These are phyloP conservation scores for Lottia gigantea DNA, from an alignment of 2,888 invertebrate genomes.

Conservation along the genomic window DNA sequence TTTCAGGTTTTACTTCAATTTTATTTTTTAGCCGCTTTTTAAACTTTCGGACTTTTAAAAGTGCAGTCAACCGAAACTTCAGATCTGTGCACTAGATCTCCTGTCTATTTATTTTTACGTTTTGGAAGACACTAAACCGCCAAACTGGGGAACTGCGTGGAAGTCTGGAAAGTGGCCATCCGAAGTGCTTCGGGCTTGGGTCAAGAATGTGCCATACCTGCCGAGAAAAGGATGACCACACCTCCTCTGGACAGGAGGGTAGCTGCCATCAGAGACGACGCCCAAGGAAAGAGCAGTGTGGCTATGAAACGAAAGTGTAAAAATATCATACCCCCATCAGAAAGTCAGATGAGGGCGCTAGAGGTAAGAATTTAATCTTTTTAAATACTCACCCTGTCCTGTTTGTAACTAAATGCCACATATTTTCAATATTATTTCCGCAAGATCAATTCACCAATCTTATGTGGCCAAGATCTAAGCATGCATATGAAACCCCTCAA, in stretches of 20 bases:
- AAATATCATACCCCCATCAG: constrained; percentile 36
- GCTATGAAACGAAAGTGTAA: constrained; percentile 39
- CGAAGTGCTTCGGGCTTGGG: constrained; percentile 31
- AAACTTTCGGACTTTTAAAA: too few species aligned
- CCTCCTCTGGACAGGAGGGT: constrained; percentile 27
- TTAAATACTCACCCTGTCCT: neutral
- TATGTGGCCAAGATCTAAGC: too few species aligned
- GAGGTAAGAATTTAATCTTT: constrained; percentile 12
- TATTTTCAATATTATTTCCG: too few species aligned
- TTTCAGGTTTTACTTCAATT: too few species aligned
- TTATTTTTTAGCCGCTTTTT: too few species aligned
- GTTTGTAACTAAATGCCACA: neutral
- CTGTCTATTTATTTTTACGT: too few species aligned
- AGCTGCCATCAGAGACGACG: constrained; percentile 9
- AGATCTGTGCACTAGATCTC: too few species aligned
- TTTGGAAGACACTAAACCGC: constrained; percentile 5
- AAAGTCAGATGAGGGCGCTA: constrained; percentile 18
- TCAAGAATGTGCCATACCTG: constrained; percentile 10
- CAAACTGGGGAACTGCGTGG: constrained; percentile 56
- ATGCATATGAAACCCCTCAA: too few species aligned
- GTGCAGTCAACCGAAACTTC: too few species aligned
- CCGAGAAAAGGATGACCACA: constrained; percentile 28
- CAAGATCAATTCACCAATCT: too few species aligned
- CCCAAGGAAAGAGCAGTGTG: constrained; percentile 9
- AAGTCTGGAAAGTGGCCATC: constrained; percentile 49